These are phyloP conservation scores for Phortica variegata DNA, from an alignment of 1,140 invertebrate genomes.

Conservation along the genomic window DNA sequence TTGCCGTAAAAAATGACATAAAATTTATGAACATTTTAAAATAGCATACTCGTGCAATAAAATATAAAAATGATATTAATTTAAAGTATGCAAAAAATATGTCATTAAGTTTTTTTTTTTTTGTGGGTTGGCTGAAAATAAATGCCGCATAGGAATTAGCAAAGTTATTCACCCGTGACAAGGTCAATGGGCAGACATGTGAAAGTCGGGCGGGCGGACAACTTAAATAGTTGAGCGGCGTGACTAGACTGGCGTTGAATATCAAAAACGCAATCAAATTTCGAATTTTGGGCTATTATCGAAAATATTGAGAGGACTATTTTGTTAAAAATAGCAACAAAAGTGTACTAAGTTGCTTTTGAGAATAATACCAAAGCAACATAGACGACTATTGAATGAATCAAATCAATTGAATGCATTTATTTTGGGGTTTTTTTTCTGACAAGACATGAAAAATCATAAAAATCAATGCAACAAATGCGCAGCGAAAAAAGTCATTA, in stretches of 20 bases:
- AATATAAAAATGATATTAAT: slow-evolving; percentile 21
- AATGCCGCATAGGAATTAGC: too few relatives aligned
- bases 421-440: neutral
- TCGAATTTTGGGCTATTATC: slow-evolving; percentile 27
- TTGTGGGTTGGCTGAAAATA: too few relatives aligned
- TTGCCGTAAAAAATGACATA: slow-evolving; percentile 36
- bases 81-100: slow-evolving; percentile 39
- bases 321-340: neutral
- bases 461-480: slow-evolving; percentile 52
- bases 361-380: neutral
- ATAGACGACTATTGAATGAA: neutral
- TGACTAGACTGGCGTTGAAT: neutral
- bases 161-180: too few relatives aligned
- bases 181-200: too few relatives aligned
- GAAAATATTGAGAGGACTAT: slow-evolving; percentile 10
- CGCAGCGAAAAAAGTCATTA: slow-evolving; percentile 43
- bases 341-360: neutral
- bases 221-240: too few relatives aligned
- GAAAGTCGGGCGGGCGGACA: too few relatives aligned
- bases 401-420: slow-evolving; percentile 28
- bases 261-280: slow-evolving; percentile 2
- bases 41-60: slow-evolving; percentile 14
- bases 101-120: slow-evolving; percentile 15
- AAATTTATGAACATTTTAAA: slow-evolving; percentile 50
- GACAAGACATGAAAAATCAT: neutral